Percentiles rank a stretch among this genome's conserved stretches.
Conservation (phyloP, 2,888 invertebrate species). For the Gibbula magus region DNA sequence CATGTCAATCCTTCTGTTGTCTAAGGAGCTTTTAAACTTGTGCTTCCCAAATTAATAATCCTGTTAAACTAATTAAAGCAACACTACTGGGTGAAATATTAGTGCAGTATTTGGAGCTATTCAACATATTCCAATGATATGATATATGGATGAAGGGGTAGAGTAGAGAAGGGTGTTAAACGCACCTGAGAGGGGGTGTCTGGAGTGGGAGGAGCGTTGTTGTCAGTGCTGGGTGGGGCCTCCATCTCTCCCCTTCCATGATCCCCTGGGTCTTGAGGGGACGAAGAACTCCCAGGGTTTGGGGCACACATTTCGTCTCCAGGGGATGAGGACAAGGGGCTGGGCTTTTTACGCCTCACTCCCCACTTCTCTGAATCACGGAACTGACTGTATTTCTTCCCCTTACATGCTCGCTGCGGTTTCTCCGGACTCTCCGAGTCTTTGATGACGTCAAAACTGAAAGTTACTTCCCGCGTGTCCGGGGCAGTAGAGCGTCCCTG, state of each 20-base stretch:
- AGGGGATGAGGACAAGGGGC: background rate
- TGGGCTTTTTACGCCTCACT: constrained; percentile 22
- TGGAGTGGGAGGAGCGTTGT: constrained; percentile 28
- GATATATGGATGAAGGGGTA: no score
- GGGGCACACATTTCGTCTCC: constrained; percentile 17
- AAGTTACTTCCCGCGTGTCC: constrained; percentile 8
- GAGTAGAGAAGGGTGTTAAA: no score
- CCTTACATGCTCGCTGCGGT: constrained; percentile 63
- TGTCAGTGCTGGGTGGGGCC: background rate
- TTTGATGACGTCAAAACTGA: constrained; percentile 32
- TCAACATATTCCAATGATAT: no score
- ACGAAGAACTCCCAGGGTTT: background rate
- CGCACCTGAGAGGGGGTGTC: constrained; percentile 20
- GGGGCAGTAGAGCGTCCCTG: constrained; percentile 22
- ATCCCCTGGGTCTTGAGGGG: background rate
- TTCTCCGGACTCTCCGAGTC: constrained; percentile 37
- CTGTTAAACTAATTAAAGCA: no score
- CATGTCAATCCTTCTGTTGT: no score
- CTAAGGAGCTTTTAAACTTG: no score
- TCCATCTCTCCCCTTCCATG: background rate
- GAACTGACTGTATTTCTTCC: constrained; percentile 62
- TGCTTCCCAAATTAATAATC: no score
- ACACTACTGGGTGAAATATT: no score
- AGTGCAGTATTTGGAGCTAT: no score
- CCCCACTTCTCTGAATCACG: constrained; percentile 54